Evolutionary conservation across 2,113 vertebrate genomes (phyloP), one percentile per base, ranked within the genome.

Genomic region (Cheilinus undulatus): DNA sequence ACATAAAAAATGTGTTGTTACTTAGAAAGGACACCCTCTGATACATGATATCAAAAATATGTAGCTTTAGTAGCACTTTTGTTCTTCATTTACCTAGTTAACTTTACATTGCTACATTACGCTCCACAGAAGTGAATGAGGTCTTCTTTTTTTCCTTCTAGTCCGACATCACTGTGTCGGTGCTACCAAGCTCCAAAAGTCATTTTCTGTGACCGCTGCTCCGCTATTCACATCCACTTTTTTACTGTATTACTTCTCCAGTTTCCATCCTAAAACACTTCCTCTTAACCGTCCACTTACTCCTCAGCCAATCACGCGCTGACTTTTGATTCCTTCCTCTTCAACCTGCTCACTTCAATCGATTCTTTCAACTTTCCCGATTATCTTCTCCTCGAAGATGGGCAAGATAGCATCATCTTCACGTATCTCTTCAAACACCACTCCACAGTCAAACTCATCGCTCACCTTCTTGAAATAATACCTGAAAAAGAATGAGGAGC

Each of bases 401-500:
- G 98, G 98, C 89, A 99, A 74, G 73, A 95, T 63, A 0, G 95
- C 92, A 1, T 95, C 94, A 0, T 99, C 97, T 43, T 98, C 96
- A 0, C 95, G 93, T 11, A 99, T 94, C 79, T 99, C 98, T 82
- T 99, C 97, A 0, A 98, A 99, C 64, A 99, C 97, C 54, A 97
- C 97, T 0, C 97, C 97, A 0, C 97, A 98, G 89, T 98, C 96
- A 1, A 99, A 98, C 93, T 99, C 98, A 0, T 97, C 94, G 3
- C 98, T 99, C 54, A 96, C 96, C 79, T 97, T 98, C 94, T 99
- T 98, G 78, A 99, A 99, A 90, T 97, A 99, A 93, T 97, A 99
- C 94, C 98, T 99, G 23, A 0, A 32, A 40, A 6, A 2, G 1
- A 3, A n/a, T 1, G n/a, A 14, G 34, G 0, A 45, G 45, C 4